Evolutionary conservation across 2,888 invertebrate species (phyloP).

Genomic region (Petrolisthes manimaculis): DNA sequence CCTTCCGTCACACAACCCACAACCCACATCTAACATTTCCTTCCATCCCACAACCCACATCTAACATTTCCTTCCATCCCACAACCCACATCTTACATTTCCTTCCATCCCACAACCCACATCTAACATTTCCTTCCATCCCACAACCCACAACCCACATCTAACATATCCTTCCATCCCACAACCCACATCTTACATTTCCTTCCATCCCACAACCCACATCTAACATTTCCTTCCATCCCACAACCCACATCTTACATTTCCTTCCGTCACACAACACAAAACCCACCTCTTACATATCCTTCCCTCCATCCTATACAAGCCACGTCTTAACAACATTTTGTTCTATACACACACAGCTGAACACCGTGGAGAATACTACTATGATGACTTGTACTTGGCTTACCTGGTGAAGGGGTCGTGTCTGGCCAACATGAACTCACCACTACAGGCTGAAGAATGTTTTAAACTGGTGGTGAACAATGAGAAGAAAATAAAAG

Average conservation of each 20-base stretch:
- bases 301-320: not conserved
- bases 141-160: too few species aligned
- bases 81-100: not conserved
- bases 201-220: too few species aligned
- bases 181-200: not conserved
- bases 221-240: too few species aligned
- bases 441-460: constrained; percentile 83
- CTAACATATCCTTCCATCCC: too few species aligned
- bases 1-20: too few species aligned
- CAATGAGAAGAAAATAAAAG: constrained; percentile 80
- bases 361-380: constrained; percentile 68
- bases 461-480: constrained; percentile 78
- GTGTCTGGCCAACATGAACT: constrained; percentile 83
- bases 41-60: not conserved
- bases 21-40: not conserved
- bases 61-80: too few species aligned
- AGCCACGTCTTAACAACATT: not conserved
- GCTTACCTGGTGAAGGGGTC: constrained; percentile 85
- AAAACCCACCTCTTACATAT: not conserved
- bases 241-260: not conserved
- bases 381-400: constrained; percentile 81
- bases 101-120: not conserved
- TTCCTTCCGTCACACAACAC: too few species aligned
- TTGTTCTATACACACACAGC: constrained; percentile 8
- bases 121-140: not conserved